These are phyloP conservation scores for Phenganax subtilis DNA, from an alignment of 92 coral and sea anemone species.

Conservation along the genomic window DNA sequence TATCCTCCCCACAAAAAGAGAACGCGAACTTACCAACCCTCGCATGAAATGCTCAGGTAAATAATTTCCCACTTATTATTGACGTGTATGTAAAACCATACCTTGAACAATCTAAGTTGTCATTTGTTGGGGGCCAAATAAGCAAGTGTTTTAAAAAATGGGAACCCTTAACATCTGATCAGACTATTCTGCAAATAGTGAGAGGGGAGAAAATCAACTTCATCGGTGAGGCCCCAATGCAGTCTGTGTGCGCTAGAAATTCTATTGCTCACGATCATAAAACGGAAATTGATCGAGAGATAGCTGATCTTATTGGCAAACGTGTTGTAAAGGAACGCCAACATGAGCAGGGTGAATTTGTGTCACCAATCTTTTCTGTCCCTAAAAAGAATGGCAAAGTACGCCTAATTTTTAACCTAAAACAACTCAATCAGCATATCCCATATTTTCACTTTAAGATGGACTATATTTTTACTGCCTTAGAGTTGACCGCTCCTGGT, in stretches of 20 bases:
- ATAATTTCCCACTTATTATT: background rate
- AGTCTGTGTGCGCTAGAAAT: background rate
- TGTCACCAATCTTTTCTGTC: conserved; percentile 5
- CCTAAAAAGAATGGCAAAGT: conserved; percentile 13
- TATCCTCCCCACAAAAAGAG: background rate
- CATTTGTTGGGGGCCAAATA: background rate
- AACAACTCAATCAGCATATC: background rate
- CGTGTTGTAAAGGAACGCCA: background rate
- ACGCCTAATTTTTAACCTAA: background rate
- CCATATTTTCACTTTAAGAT: background rate
- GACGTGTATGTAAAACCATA: background rate
- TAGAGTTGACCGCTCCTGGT: background rate
- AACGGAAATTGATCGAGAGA: background rate
- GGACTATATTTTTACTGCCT: background rate
- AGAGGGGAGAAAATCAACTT: background rate
- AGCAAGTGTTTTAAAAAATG: background rate
- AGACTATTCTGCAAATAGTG: background rate
- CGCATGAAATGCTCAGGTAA: background rate
- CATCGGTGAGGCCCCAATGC: background rate
- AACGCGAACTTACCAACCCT: background rate
- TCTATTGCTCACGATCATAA: background rate
- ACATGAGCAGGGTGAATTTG: background rate
- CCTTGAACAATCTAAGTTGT: background rate
- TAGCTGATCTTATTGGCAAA: background rate
- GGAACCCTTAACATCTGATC: background rate